Base-by-base conservation (phyloP, 2,888 invertebrate species). In the Lasioglossum leucozonium region DNA sequence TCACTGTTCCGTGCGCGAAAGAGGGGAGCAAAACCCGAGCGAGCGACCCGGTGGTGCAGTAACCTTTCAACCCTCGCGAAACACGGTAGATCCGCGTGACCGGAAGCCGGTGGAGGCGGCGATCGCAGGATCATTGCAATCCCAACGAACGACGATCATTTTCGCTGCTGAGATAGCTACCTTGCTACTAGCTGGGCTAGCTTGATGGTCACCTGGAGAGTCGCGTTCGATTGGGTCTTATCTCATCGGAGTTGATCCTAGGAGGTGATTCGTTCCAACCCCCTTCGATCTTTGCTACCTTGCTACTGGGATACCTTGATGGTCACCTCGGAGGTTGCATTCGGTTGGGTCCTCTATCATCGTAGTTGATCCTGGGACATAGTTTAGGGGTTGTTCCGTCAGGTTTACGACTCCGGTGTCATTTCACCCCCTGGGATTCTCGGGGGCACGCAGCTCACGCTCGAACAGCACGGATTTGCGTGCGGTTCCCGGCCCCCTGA, bases 401-500 rank as follows among this genome's bases (percentile, higher is more conserved):
- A 34, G 65, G 34, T 34, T 30, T 13, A 30, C 62, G 62, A 30
- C 62, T 55, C 5, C 22, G 11, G 22, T 10, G 67, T 37, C 82
- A 78, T 6, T 40, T 5, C 82, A 16, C 85, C 67, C 67, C 67
- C 40, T 40, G 67, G 67, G 67, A 67, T 67, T 40, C n/a, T 67
- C 67, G 67, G 40, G 65, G 67, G 40, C 67, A 71, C 71, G 71
- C 71, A 79, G 80, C 80, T 47, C 67, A 22, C 67, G 67, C 37
- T 37, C 67, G 34, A 37, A 3, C 82, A 73, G 79, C 88, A 90
- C 90, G 90, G 89, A 93, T 92, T 92, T 92, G 87, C 91, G 92
- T 92, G 87, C 88, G 83, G 83, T 86, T 83, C 90, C 90, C 91
- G 89, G 87, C 84, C 91, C 91, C 90, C 91, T 93, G 93, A 93